phyloP scores from a whole-genome alignment of 2,888 invertebrate species.

The Hyalella azteca region DNA sequence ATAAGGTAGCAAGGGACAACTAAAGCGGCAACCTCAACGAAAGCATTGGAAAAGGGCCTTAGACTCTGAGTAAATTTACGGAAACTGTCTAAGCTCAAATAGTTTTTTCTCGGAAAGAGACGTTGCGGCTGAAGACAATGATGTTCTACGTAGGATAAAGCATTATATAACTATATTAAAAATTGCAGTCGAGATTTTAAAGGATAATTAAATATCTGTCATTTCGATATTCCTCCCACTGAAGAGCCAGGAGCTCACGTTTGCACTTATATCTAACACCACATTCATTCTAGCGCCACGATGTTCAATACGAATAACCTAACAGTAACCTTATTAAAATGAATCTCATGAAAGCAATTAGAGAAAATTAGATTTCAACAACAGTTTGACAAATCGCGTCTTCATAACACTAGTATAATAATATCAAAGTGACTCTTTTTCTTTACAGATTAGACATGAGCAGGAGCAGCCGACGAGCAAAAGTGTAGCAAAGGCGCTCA shows the following conservation, averaged over 20 bases:
- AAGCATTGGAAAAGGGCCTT: neutral
- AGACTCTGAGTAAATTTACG: neutral
- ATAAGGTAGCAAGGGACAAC: neutral
- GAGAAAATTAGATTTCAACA: constrained; percentile 4
- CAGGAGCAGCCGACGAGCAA: constrained; percentile 3
- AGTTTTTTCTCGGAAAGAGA: neutral
- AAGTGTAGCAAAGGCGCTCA: neutral
- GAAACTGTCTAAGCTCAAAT: constrained; percentile 5
- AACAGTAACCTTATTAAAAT: constrained; percentile 32
- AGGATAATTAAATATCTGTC: neutral
- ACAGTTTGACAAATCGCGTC: constrained; percentile 5
- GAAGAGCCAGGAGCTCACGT: neutral
- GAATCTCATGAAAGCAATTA: constrained; percentile 24
- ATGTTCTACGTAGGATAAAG: neutral
- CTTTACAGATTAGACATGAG: constrained; percentile 35
- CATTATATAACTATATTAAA: neutral
- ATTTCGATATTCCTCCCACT: neutral
- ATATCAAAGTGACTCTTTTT: constrained; percentile 21
- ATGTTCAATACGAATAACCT: constrained; percentile 15
- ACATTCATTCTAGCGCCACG: constrained; percentile 25
- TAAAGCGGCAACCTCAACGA: neutral
- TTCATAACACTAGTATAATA: constrained; percentile 28
- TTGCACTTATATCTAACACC: constrained; percentile 7
- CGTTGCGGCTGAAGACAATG: neutral
- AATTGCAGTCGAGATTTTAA: neutral